Evolutionary conservation across 2,797 vertebrate genomes (phyloP).

Genomic region (Lagorchestes hirsutus): DNA sequence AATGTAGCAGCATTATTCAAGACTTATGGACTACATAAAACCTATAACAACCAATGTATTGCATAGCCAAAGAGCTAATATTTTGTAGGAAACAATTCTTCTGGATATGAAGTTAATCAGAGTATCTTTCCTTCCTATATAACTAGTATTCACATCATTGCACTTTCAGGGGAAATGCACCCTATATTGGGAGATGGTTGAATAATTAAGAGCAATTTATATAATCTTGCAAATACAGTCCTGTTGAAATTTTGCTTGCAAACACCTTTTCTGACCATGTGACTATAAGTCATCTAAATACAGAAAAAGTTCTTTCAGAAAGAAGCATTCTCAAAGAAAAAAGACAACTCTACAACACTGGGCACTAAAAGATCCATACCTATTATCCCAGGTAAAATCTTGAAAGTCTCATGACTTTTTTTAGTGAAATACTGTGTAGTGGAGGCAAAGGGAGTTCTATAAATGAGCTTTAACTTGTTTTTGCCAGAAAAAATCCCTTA

Average conservation of each 20-base stretch:
- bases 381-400: constrained; percentile 36
- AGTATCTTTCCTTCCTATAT: not conserved
- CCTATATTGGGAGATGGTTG: not conserved
- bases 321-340: not conserved
- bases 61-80: not conserved
- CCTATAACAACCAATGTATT: not conserved
- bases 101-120: not conserved
- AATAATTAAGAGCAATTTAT: constrained; percentile 5
- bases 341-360: not conserved
- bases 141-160: not conserved
- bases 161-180: not conserved
- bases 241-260: not conserved
- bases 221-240: not conserved
- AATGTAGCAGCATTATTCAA: not conserved
- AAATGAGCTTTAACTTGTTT: constrained; percentile 31
- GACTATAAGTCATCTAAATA: not conserved
- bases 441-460: constrained; percentile 12
- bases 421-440: constrained; percentile 50
- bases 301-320: not conserved
- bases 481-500: constrained; percentile 17
- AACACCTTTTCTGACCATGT: not conserved
- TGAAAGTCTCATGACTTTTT: constrained; percentile 9
- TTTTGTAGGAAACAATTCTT: constrained; percentile 24
- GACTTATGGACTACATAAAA: not conserved
- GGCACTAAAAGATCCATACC: not conserved